A percentile compares a stretch with the other conserved stretches of the same genome.
Conservation (phyloP, 2,797 vertebrate genomes). For the Hippocampus kuda region DNA sequence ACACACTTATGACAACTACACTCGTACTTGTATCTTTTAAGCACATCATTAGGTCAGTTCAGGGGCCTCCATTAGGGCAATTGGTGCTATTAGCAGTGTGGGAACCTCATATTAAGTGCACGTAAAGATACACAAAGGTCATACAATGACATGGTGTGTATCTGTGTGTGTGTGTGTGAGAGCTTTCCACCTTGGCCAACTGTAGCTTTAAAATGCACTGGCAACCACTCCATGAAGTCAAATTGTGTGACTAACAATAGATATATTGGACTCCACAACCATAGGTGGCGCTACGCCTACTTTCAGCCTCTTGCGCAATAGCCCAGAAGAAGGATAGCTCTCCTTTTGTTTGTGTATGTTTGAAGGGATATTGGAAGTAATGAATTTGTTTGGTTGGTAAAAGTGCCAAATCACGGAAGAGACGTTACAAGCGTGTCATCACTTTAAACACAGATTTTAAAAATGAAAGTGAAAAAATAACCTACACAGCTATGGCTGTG, state of each 20-base stretch:
- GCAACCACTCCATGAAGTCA: neutral
- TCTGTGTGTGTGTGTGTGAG: neutral
- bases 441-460: neutral
- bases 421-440: too few species aligned
- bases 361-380: too few species aligned
- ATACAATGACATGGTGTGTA: neutral
- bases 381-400: too few species aligned
- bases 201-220: neutral
- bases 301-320: neutral
- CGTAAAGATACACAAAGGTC: neutral
- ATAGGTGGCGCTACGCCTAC: neutral
- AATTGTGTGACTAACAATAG: neutral
- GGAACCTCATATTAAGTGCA: slow-evolving; percentile 54
- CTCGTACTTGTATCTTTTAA: neutral
- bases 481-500: neutral
- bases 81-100: slow-evolving; percentile 48
- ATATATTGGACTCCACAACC: neutral
- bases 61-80: slow-evolving; percentile 12
- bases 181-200: neutral
- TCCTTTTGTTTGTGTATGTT: neutral
- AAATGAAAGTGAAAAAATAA: slow-evolving; percentile 5
- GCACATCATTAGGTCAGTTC: slow-evolving; percentile 6
- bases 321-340: neutral
- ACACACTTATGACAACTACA: neutral
- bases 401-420: too few species aligned